These are phyloP conservation scores for Cactoblastis cactorum DNA, from an alignment of 2,888 invertebrate genomes.

Conservation along the genomic window DNA sequence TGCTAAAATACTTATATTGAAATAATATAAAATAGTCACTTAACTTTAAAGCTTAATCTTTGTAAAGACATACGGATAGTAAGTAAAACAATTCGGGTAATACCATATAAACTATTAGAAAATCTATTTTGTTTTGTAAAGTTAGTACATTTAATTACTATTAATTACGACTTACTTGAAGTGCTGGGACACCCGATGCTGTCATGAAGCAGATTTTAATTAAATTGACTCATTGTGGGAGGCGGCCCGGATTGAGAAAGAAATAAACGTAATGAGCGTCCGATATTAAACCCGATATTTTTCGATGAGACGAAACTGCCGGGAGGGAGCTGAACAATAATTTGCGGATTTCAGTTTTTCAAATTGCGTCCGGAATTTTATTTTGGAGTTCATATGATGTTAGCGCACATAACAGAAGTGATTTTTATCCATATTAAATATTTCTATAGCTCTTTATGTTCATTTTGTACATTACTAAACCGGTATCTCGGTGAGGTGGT, in stretches of 20 bases:
- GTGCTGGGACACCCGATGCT: neutral
- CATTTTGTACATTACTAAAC: too few relatives aligned
- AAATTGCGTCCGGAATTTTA: neutral
- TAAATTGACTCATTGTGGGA: conserved; percentile 2
- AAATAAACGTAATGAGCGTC: neutral
- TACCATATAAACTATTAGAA: neutral
- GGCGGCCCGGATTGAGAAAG: conserved; percentile 7
- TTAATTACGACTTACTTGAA: neutral
- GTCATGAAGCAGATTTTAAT: conserved; percentile 2
- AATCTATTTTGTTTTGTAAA: neutral
- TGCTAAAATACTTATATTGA: too few relatives aligned
- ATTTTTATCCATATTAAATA: too few relatives aligned
- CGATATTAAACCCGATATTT: conserved; percentile 6
- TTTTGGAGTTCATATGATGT: neutral
- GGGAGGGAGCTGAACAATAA: neutral
- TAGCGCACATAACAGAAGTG: neutral
- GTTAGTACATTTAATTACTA: neutral
- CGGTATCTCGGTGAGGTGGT: too few relatives aligned
- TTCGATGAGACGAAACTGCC: neutral
- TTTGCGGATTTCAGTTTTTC: conserved; percentile 1
- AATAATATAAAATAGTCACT: too few relatives aligned
- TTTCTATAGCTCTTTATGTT: neutral
- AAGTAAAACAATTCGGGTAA: neutral
- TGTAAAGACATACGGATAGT: too few relatives aligned
- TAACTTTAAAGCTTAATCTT: too few relatives aligned